Evolutionary conservation across 2,113 vertebrate species (phyloP), one percentile per base, ranked within the genome.

Genomic region (Myocastor coypus): DNA sequence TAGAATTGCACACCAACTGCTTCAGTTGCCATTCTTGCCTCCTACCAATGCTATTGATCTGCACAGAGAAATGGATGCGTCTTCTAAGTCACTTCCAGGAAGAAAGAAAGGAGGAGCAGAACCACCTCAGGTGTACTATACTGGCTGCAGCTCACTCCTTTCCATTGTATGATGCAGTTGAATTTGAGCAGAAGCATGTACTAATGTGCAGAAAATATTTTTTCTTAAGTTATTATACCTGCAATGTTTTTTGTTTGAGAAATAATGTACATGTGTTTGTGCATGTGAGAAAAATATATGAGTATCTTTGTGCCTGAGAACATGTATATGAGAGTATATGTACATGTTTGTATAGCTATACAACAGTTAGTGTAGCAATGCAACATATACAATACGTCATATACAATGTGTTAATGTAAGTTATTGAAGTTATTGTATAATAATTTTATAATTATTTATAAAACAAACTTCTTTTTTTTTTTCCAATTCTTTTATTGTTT

Each of bases 1-100:
- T 13, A 71, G 75, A 73, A 10, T 9, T 19, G 3, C 30, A 55
- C 5, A 6, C n/a, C 11, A 64, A 13, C 59, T 4, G 34, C 46
- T 34, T 1, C 3, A 0, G 6, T 28, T 24, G 1, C 17, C 28
- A 55, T 11, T 14, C 50, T 24, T 16, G 19, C 14, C 37, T 32
- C 40, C 11, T 24, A 1, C 26, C 6, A 28, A n/a, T 30, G 64
- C 37, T n/a, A n/a, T n/a, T n/a, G 26, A 64, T 96, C 73, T 69
- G 14, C 37, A 78, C n/a, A 69, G 63, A 71, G 17, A 87, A 42
- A 82, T 55, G 57, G 28, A 52, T 16, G 50, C 14, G 32, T 28
- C 16, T 7, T 19, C 75, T 52, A 52, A 42, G 40, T 77, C 73
- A 5, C 73, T 46, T 26, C 73, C 73, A 46, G 73, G 71, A 11